A percentile compares a stretch with the other conserved stretches of the same genome.
phyloP scores from a whole-genome alignment of 2,113 vertebrate genomes.

The Sander lucioperca region DNA sequence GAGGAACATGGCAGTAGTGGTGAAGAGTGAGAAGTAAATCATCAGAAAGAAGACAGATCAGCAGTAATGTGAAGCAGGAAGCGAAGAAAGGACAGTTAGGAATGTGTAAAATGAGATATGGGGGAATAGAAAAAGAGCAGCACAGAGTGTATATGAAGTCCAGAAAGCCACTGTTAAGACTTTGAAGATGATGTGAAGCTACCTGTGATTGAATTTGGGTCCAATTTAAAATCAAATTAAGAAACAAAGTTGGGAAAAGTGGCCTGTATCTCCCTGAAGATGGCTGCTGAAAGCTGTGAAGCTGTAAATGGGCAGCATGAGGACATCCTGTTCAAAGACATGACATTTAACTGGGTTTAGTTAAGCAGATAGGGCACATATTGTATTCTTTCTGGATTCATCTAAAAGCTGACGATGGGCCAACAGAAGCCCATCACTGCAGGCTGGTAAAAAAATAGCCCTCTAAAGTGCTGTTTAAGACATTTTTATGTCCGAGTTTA shows the following conservation, averaged over 20 bases:
- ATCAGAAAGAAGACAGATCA: not conserved
- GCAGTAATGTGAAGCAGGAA: not conserved
- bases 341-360: constrained; percentile 18
- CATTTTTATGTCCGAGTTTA: constrained; percentile 45
- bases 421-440: constrained; percentile 33
- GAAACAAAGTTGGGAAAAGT: constrained; percentile 15
- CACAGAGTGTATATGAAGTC: not conserved
- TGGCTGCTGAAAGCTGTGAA: not conserved
- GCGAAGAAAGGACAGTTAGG: not conserved
- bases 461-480: constrained; percentile 24
- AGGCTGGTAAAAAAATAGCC: not conserved
- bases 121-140: not conserved
- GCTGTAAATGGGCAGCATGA: constrained; percentile 29
- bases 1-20: not conserved
- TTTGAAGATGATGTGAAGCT: constrained; percentile 23
- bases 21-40: not conserved
- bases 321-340: constrained; percentile 41
- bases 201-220: constrained; percentile 29
- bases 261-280: constrained; percentile 26
- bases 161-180: not conserved
- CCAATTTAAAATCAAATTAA: constrained; percentile 57
- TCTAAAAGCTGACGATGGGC: not conserved
- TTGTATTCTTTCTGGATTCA: constrained; percentile 22
- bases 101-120: constrained; percentile 25
- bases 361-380: constrained; percentile 17